Evolutionary conservation across 92 coral and sea anemone species (phyloP).

Genomic region (Diadumene lineata): DNA sequence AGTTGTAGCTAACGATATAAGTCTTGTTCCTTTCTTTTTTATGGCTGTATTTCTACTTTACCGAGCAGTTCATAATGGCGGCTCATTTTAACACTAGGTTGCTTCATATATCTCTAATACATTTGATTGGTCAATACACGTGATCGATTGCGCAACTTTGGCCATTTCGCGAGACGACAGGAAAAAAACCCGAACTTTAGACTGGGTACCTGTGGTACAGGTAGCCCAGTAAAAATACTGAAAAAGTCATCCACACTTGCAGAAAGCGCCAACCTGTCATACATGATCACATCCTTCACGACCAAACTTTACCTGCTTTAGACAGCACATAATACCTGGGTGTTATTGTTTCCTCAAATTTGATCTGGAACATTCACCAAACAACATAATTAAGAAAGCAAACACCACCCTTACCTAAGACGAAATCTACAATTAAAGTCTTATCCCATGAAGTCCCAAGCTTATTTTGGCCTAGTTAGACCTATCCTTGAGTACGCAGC

Average conservation of each 20-base stretch:
- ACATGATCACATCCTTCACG: slow-evolving; percentile 9
- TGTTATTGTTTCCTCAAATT: slow-evolving; percentile 10
- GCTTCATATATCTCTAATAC: too few relatives aligned
- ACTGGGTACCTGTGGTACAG: too few relatives aligned
- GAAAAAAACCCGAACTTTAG: too few relatives aligned
- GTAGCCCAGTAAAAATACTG: too few relatives aligned
- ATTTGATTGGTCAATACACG: too few relatives aligned
- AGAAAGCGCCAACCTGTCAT: slow-evolving; percentile 2
- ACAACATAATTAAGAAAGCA: slow-evolving; percentile 28
- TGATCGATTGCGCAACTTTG: too few relatives aligned
- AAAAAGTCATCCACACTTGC: slow-evolving; percentile 6
- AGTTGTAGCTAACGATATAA: too few relatives aligned
- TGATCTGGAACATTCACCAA: slow-evolving; percentile 31
- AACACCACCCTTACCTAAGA: slow-evolving; percentile 30
- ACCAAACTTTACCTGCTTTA: neutral
- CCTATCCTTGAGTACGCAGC: slow-evolving; percentile 26
- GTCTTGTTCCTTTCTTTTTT: too few relatives aligned
- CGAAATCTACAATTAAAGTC: slow-evolving; percentile 9
- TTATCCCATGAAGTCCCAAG: slow-evolving; percentile 8
- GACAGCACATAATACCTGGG: slow-evolving; percentile 19
- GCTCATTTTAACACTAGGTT: too few relatives aligned
- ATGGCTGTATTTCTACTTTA: too few relatives aligned
- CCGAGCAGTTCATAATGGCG: too few relatives aligned
- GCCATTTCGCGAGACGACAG: too few relatives aligned
- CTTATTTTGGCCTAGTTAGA: slow-evolving; percentile 18